Base-by-base conservation (phyloP, 2,797 vertebrate genomes). In the Halcyon smyrnensis region DNA sequence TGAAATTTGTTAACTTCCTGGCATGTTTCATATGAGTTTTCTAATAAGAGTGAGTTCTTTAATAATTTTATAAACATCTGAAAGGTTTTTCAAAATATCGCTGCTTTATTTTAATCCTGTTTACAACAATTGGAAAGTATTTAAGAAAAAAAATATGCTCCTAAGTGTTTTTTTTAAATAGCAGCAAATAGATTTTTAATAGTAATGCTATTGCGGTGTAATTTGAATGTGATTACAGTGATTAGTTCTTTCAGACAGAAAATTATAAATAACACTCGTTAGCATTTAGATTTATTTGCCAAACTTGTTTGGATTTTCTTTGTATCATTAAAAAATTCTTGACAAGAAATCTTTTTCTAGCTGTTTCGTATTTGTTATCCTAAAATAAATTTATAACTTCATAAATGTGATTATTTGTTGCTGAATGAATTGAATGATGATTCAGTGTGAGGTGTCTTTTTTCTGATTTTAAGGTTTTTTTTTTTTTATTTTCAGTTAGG, bases 211-310 rank as follows among this genome's bases (percentile, higher is more conserved):
- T 79, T 95, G 39, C 67, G 63, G 17, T 85, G 16, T 74, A 93
- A 91, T 96, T 91, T 85, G 68, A 51, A 41, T 67, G 14, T 68
- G 68, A 87, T 92, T 95, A 83, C 20, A 77, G 69, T 89, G 75
- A 89, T 91, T 60, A 89, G 39, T 67, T 71, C 82, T 89, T 91
- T 87, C 64, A 83, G 75, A 83, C 7, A 79, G 63, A 84, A 95
- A 91, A 27, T 76, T 62, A 63, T 77, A 74, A 87, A 63, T 90
- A 79, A 67, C 6, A 14, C 25, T 45, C 68, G 32, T 81, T 89
- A 53, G 18, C 32, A 68, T 70, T 65, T 83, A 56, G 51, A 56
- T 70, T 59, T 85, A 51, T 82, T 91, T 95, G 48, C 43, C 6
- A n/a, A 63, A 77, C 4, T 37, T 69, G 6, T 82, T 63, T 20